Percentiles rank a stretch among this genome's conserved stretches.
phyloP scores from a whole-genome alignment of 2,113 vertebrate species.

The Aspiorhynchus laticeps region DNA sequence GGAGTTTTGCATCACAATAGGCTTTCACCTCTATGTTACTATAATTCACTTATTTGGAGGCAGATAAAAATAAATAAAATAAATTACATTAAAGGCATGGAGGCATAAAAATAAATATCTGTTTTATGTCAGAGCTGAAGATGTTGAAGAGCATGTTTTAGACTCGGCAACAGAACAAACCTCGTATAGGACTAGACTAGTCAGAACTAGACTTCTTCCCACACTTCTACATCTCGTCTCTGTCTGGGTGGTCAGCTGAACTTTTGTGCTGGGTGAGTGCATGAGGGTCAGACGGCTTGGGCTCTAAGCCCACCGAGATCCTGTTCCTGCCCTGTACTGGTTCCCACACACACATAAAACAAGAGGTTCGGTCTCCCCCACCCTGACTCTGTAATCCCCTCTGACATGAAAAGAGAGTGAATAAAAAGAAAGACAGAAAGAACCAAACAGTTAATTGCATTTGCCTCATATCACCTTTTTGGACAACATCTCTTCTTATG shows the following conservation, averaged over 20 bases:
- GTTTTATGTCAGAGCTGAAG: neutral
- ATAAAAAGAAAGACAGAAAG: constrained; percentile 60
- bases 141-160: neutral
- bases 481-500: neutral
- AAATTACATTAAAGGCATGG: too few relatives aligned
- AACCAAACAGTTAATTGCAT: constrained; percentile 62
- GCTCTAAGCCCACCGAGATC: constrained; percentile 33
- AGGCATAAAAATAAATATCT: neutral
- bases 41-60: neutral
- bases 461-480: constrained; percentile 44
- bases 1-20: neutral
- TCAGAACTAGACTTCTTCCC: neutral
- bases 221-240: constrained; percentile 32
- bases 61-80: too few relatives aligned
- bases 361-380: neutral
- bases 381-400: constrained; percentile 63
- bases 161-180: neutral
- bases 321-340: constrained; percentile 10
- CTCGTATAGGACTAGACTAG: neutral
- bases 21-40: neutral
- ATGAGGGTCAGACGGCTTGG: constrained; percentile 25
- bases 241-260: constrained; percentile 35
- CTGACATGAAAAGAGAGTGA: constrained; percentile 53
- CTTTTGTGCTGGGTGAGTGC: constrained; percentile 27
- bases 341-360: constrained; percentile 44